Evolutionary conservation across 2,113 vertebrate species (phyloP), one percentile per base, ranked within the genome.

Genomic region (Perca schrenkii): DNA sequence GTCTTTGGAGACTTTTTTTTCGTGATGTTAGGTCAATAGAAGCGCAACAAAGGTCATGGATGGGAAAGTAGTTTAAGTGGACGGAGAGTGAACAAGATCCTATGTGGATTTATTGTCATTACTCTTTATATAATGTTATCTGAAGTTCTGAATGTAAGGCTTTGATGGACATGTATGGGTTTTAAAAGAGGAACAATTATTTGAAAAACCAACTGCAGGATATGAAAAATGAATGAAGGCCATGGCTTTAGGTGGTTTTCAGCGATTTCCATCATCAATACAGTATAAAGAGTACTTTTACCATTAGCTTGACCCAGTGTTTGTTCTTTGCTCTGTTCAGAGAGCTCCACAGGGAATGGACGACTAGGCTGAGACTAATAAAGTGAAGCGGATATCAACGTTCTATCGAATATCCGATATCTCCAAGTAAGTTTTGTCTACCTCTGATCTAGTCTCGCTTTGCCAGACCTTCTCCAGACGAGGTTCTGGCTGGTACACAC

Each of bases 301-400:
- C 52, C 60, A 14, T 63, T 56, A 64, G 67, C 67, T 21, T 46
- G 47, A 63, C 77, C 40, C 40, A 46, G 49, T 69, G 57, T 78
- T 74, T 14, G 57, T 74, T 36, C 50, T 79, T 57, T 17, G 22
- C 65, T 79, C 70, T 70, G 75, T 52, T 79, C 43, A 36, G 13
- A 70, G 34, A 71, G 14, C 66, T 75, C 75, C 65, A 49, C 6
- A 0, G 80, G 58, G 80, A 86, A 36, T 79, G 50, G 74, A 13
- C 74, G n/a, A 25, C 68, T 25, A 57, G 52, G 31, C 58, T 74
- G 2, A 36, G 19, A 65, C 50, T 86, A 71, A 86, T 60, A 79
- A 70, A 71, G 17, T 61, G 65, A 66, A 75, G 53, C 61, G 61
- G 60, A 61, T 75, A 71, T 34, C 5, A 34, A 34, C 34, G 5